These are phyloP conservation scores for Hypanus sabinus DNA, from an alignment of 2,113 vertebrate species.

Conservation along the genomic window DNA sequence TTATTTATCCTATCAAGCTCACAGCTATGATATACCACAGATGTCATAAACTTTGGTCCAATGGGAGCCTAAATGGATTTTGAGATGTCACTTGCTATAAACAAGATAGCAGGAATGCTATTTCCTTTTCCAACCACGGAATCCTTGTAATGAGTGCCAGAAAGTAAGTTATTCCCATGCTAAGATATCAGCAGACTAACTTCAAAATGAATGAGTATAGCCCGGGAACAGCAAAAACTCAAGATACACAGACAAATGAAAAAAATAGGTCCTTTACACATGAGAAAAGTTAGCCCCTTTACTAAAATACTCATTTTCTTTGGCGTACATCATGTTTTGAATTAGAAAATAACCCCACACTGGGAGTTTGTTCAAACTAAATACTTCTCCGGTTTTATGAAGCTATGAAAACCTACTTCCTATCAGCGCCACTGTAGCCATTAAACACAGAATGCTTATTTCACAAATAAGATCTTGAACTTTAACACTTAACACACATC, in stretches of 20 bases:
- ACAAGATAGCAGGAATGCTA: slow-evolving; percentile 41
- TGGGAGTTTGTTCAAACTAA: slow-evolving; percentile 9
- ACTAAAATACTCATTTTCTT: background rate
- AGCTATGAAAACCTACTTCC: slow-evolving; percentile 16
- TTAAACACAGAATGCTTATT: background rate
- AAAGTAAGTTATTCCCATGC: slow-evolving; percentile 44
- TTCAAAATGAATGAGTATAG: slow-evolving; percentile 37
- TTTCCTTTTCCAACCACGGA: slow-evolving; percentile 43
- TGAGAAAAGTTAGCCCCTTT: slow-evolving; percentile 8
- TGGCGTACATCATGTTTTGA: background rate
- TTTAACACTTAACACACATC: background rate
- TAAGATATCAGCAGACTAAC: slow-evolving; percentile 37
- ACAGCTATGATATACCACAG: slow-evolving; percentile 40
- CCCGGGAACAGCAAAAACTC: background rate
- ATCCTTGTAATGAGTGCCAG: slow-evolving; percentile 38
- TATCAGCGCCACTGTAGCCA: background rate
- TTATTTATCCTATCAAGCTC: slow-evolving; percentile 44
- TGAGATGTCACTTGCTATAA: slow-evolving; percentile 44
- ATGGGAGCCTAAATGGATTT: slow-evolving; percentile 40
- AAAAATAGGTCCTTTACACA: slow-evolving; percentile 15
- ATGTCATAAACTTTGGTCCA: slow-evolving; percentile 40
- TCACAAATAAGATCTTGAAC: background rate
- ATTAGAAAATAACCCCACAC: background rate
- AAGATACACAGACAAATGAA: slow-evolving; percentile 38
- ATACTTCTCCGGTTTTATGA: background rate